A percentile compares a stretch with the other conserved stretches of the same genome.
Evolutionary conservation across 2,888 invertebrate genomes (phyloP).

Genomic region (Lymantria monacha): DNA sequence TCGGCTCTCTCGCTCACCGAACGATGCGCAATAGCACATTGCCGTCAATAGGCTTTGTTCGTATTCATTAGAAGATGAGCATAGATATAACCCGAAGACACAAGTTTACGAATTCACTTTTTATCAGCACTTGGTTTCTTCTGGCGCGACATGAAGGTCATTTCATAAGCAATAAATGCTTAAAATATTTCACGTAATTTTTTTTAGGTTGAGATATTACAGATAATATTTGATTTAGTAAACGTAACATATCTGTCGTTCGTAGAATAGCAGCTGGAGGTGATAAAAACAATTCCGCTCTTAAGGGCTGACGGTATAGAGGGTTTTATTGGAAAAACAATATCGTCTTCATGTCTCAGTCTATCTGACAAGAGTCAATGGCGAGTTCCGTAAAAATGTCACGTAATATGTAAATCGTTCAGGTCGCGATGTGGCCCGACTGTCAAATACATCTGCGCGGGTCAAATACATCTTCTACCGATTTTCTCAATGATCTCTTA

Average conservation of each 20-base stretch:
- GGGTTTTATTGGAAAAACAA: constrained; percentile 70
- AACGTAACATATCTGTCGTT: constrained; percentile 39
- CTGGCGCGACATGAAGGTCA: no score
- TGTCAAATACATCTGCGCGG: constrained; percentile 70
- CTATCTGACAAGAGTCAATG: constrained; percentile 75
- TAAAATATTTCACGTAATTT: no score
- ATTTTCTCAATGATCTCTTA: constrained; percentile 69
- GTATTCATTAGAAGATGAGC: no score
- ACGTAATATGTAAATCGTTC: constrained; percentile 81
- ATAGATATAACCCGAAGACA: no score
- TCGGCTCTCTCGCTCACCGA: no score
- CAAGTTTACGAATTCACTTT: no score
- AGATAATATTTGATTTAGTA: constrained; percentile 34
- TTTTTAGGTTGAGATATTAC: no score
- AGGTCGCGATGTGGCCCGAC: constrained; percentile 77
- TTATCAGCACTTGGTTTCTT: no score
- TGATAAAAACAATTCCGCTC: constrained; percentile 59
- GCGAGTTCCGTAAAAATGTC: constrained; percentile 74
- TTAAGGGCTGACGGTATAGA: constrained; percentile 53
- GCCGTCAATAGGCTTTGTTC: no score
- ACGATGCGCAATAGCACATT: no score
- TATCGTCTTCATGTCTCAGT: constrained; percentile 75
- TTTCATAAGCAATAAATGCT: no score
- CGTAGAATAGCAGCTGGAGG: constrained; percentile 66
- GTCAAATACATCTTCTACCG: constrained; percentile 61